A percentile compares a stretch with the other conserved stretches of the same genome.
phyloP scores from a whole-genome alignment of 2,797 vertebrate genomes.

The Spinus olivaceus region DNA sequence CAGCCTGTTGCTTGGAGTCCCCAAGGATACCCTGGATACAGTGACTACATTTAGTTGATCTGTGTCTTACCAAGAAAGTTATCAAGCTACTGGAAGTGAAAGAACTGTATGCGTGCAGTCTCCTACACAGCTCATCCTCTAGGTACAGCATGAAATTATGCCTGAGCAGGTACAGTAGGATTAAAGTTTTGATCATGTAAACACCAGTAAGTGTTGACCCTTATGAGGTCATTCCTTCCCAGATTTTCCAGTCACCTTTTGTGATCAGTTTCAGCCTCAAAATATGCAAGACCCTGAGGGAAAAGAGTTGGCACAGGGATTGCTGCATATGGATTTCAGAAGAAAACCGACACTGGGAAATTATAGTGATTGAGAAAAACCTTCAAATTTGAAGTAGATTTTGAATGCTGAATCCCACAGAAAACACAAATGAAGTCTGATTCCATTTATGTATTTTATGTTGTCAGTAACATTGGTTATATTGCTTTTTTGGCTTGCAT shows the following conservation, averaged over 20 bases:
- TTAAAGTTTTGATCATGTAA: not conserved
- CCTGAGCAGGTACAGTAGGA: not conserved
- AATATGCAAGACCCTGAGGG: not conserved
- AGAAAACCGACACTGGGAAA: not conserved
- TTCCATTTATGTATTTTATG: not conserved
- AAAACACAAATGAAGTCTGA: not conserved
- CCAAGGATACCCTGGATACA: not conserved
- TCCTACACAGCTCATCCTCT: not conserved
- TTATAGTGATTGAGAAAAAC: not conserved
- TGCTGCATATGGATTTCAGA: not conserved
- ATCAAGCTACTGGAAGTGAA: not conserved
- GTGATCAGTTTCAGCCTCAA: not conserved
- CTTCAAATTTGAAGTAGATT: not conserved
- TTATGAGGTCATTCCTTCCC: not conserved
- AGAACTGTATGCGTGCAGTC: not conserved
- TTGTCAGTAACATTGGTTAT: not conserved
- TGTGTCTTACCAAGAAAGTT: not conserved
- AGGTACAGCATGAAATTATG: not conserved
- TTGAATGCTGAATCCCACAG: not conserved
- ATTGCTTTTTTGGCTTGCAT: not conserved
- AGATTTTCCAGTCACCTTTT: not conserved
- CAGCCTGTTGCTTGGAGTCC: not conserved
- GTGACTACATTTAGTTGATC: not conserved
- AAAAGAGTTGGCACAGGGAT: fast-evolving
- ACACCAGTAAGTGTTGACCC: not conserved